Evolutionary conservation across 2,797 vertebrate genomes (phyloP).

Genomic region (Nasua narica): DNA sequence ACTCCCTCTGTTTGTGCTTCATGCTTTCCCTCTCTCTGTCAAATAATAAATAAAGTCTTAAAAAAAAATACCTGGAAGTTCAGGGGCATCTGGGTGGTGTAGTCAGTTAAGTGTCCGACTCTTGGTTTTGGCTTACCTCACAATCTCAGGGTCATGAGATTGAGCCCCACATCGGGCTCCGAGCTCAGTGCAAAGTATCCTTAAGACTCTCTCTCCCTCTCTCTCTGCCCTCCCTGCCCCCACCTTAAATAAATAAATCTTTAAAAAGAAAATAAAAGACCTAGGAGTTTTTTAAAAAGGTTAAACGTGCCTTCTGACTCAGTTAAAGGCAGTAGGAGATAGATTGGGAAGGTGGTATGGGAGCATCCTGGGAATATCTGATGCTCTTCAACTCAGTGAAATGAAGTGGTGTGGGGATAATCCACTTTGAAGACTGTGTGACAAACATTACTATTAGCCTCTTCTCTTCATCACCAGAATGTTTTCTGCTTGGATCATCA

Average conservation of each 20-base stretch:
- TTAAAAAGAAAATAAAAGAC: neutral
- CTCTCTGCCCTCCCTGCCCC: neutral
- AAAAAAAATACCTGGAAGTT: neutral
- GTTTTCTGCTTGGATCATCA: neutral
- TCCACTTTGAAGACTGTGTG: neutral
- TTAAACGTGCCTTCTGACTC: neutral
- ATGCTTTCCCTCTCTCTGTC: too few relatives aligned
- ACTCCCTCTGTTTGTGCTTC: too few relatives aligned
- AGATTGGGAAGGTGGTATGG: neutral
- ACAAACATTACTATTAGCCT: neutral
- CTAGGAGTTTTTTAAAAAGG: neutral
- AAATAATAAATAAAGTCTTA: too few relatives aligned
- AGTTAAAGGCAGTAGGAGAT: neutral
- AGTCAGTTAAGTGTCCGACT: neutral
- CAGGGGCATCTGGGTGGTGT: neutral
- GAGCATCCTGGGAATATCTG: neutral
- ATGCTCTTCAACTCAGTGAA: neutral
- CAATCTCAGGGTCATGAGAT: neutral
- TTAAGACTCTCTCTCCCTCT: neutral
- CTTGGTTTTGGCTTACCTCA: neutral
- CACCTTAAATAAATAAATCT: neutral
- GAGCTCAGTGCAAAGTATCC: neutral
- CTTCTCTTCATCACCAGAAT: neutral
- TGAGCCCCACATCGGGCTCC: neutral
- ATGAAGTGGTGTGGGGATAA: neutral